Evolutionary conservation across 2,797 vertebrate genomes (phyloP), one percentile per base, ranked within the genome.

Genomic region (Spea hammondii): DNA sequence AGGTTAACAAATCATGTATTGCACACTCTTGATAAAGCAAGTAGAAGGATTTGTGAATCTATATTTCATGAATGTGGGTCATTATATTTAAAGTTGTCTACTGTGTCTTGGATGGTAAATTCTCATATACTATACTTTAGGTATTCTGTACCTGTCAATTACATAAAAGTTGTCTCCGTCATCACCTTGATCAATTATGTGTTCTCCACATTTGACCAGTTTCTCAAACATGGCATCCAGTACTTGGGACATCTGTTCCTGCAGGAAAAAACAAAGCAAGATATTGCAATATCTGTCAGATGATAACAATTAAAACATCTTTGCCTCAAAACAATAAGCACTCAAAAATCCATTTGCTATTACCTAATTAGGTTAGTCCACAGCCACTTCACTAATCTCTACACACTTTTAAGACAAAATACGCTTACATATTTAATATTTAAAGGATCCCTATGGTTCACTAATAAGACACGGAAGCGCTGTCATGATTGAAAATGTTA

Each of bases 131-230:
- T 53, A 53, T 53, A 53, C 51, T 53, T 74, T 68, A 67, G 32
- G 8, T 54, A 50, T 72, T 62, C 45, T 85, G 88, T 86, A 98
- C 97, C 94, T 97, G 83, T 98, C 96, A 79, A 99, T 96, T 67
- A 99, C 98, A 45, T 99, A 99, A 87, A 99, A 99, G 91, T 99
- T 99, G 91, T 99, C 97, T 13, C 98, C 98, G 67, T 99, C 98
- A 78, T 97, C 98, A 62, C 96, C 95, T 92, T 99, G 97, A 87
- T 99, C 96, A 72, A 99, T 99, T 82, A 99, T 94, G 82, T 98
- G 97, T 78, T 98, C 97, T 8, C 93, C 96, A 83, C 93, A 90
- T 84, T 92, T 93, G 87, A 94, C 93, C 83, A 93, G 86, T 88
- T 97, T 99, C 90, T 99, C 98, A 91, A 99, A 99, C 92, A 99